A percentile compares a stretch with the other conserved stretches of the same genome.
These are phyloP conservation scores for Drosophila melanogaster DNA, from an alignment of 1,140 invertebrate species.

Conservation along the genomic window DNA sequence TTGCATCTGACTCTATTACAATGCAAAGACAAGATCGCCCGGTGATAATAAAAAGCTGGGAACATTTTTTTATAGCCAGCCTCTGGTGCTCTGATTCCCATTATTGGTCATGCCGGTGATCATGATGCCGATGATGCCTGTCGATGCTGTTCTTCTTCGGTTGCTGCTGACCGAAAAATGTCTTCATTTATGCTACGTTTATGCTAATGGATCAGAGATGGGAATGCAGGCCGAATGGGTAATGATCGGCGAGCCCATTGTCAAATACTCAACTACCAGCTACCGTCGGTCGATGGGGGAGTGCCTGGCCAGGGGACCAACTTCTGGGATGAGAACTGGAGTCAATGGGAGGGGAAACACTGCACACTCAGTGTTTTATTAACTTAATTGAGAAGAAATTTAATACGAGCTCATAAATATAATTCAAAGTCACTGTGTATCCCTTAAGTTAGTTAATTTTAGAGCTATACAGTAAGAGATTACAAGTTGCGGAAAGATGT, in stretches of 20 bases:
- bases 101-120: conserved; percentile 74
- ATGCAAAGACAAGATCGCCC: conserved; percentile 64
- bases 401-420: too few species aligned
- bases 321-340: too few species aligned
- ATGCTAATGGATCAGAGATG: conserved; percentile 76
- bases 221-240: conserved; percentile 22
- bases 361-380: too few species aligned
- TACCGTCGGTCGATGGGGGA: conserved; percentile 5
- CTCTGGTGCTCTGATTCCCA: conserved; percentile 75
- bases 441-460: too few species aligned
- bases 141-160: conserved; percentile 37
- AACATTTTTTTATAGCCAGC: conserved; percentile 59
- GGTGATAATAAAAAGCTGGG: conserved; percentile 80
- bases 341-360: too few species aligned
- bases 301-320: not conserved
- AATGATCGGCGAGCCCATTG: conserved; percentile 12
- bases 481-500: too few species aligned
- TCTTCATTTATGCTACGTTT: conserved; percentile 78
- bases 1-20: conserved; percentile 70
- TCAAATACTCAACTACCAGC: not conserved
- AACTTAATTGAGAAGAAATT: too few species aligned
- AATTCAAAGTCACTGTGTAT: too few species aligned
- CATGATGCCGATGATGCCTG: conserved; percentile 37
- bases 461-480: too few species aligned
- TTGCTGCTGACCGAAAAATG: conserved; percentile 56